Percentiles rank a stretch among this genome's conserved stretches.
These are phyloP conservation scores for Zootoca vivipara DNA, from an alignment of 2,113 vertebrate genomes.

Conservation along the genomic window DNA sequence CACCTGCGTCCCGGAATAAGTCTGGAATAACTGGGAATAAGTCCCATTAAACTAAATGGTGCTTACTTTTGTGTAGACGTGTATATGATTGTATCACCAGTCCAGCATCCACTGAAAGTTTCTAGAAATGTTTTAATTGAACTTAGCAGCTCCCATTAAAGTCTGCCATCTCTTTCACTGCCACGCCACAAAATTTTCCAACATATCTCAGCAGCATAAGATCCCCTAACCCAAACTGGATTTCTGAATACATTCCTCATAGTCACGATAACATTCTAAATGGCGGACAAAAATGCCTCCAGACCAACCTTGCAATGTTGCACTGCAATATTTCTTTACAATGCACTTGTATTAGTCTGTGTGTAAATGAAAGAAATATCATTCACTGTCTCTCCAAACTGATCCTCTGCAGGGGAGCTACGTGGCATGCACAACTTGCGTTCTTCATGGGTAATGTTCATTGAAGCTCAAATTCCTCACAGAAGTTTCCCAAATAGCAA, in stretches of 20 bases:
- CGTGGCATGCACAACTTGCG: not conserved
- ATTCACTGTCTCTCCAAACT: not conserved
- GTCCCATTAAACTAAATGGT: too few species aligned
- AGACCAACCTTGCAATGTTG: constrained; percentile 23
- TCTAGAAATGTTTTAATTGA: not conserved
- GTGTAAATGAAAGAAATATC: constrained; percentile 16
- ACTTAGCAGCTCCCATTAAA: not conserved
- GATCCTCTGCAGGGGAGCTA: not conserved
- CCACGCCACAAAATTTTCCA: not conserved
- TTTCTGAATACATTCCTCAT: constrained; percentile 52
- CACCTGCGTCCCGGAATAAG: too few species aligned
- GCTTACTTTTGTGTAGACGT: too few species aligned
- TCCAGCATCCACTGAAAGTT: not conserved
- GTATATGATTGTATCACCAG: too few species aligned
- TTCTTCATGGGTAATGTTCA: not conserved
- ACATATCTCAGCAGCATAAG: not conserved
- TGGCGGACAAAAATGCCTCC: constrained; percentile 14
- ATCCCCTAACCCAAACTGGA: not conserved
- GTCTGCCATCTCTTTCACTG: not conserved
- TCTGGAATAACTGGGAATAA: too few species aligned
- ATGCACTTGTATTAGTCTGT: not conserved
- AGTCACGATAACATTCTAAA: constrained; percentile 17
- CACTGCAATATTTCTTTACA: constrained; percentile 38
- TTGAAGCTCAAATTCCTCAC: not conserved
- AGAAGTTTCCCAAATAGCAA: not conserved